Evolutionary conservation across 2,888 invertebrate genomes (phyloP), one percentile per base, ranked within the genome.

Genomic region (Tetranychus piercei): DNA sequence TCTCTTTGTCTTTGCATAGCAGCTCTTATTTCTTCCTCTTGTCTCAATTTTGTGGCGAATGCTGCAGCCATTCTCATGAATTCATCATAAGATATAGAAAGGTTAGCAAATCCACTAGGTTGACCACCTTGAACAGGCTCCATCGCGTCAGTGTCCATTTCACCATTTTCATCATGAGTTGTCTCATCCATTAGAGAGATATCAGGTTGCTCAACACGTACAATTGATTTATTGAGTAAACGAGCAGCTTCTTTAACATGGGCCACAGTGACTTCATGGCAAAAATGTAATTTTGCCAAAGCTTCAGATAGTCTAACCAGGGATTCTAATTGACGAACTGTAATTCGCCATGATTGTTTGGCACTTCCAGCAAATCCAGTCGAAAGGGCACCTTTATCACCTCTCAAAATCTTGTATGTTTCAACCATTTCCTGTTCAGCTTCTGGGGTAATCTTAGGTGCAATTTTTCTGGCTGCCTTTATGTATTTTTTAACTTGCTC

Each of bases 131-230:
- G 74, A 5, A 69, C n/a, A 65, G 74, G n/a, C 20, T 72, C 23
- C n/a, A 55, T 15, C 7, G 45, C 18, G 22, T 72, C 72, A 18
- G 6, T 73, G n/a, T 77, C 73, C 20, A 65, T 44, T 74, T 77
- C n/a, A 9, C 22, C 64, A 74, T n/a, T 69, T 70, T 76, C 72
- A 11, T 72, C 73, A 9, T 70, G 55, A n/a, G 70, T 44, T 34
- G 77, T 74, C 18, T 87, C 87, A 65, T 91, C 91, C 74, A 92
- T 92, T 77, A 97, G 84, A 81, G 93, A 90, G 74, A 99, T 92
- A 81, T 99, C 97, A 0, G 97, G 96, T 80, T 96, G 95, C 80
- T 97, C 97, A 22, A 99, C 95, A 66, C 96, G 87, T 78, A 97
- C 93, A 78, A 97, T 95, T 0, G 95, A 95, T 81, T 95, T 95